These are phyloP conservation scores for Antheraea mylitta DNA, from an alignment of 1,140 invertebrate genomes.

Conservation along the genomic window DNA sequence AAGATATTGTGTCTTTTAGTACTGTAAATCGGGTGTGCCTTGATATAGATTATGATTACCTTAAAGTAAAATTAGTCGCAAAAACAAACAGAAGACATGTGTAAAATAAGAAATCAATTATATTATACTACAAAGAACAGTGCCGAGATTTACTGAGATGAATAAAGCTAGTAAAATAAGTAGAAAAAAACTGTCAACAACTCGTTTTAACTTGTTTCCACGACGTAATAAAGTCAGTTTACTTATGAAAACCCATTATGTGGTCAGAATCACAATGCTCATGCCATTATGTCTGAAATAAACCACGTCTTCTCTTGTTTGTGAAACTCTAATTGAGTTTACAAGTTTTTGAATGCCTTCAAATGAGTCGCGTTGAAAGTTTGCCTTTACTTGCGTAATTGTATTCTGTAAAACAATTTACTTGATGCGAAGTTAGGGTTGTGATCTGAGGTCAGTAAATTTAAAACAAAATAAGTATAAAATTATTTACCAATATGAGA, in stretches of 20 bases:
- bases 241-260: conserved; percentile 2
- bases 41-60: too few species aligned
- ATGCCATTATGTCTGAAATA: conserved; percentile 1
- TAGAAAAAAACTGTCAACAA: too few species aligned
- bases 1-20: too few species aligned
- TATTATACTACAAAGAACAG: too few species aligned
- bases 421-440: conserved; percentile 8
- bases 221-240: not conserved
- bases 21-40: too few species aligned
- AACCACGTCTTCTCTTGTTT: conserved; percentile 25
- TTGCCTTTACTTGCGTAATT: conserved; percentile 19
- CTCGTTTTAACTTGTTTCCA: not conserved
- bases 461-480: too few species aligned
- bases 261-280: conserved; percentile 2
- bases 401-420: conserved; percentile 23
- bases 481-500: too few species aligned
- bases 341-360: conserved; percentile 27
- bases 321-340: conserved; percentile 25
- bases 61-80: too few species aligned
- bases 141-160: too few species aligned
- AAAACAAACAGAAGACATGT: too few species aligned
- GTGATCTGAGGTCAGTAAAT: not conserved
- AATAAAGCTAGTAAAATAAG: too few species aligned
- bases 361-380: conserved; percentile 25
- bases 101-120: too few species aligned